A percentile compares a stretch with the other conserved stretches of the same genome.
These are phyloP conservation scores for Pandemis cinnamomeana DNA, from an alignment of 2,888 invertebrate species.

Conservation along the genomic window DNA sequence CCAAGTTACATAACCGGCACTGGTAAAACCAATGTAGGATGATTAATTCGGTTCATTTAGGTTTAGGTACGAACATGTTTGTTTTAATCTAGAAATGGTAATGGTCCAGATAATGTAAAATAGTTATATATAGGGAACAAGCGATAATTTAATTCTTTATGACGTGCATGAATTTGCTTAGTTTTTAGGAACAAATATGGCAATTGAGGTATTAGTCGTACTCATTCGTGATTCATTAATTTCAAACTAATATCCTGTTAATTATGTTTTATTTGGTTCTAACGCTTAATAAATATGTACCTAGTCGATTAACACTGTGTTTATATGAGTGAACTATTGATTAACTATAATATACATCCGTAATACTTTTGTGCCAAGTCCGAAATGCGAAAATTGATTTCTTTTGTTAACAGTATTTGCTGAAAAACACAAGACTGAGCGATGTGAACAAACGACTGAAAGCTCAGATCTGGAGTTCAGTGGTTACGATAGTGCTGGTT, in stretches of 20 bases:
- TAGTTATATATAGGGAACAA: no score
- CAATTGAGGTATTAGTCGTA: neutral
- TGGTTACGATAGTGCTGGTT: conserved; percentile 98
- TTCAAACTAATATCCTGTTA: neutral
- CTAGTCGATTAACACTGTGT: neutral
- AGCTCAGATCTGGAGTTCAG: conserved; percentile 98
- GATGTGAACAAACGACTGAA: conserved; percentile 94
- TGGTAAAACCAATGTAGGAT: no score
- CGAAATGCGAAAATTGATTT: neutral
- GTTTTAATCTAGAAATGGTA: no score
- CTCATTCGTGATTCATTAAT: neutral
- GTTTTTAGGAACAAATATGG: no score
- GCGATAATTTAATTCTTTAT: no score
- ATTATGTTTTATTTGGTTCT: neutral
- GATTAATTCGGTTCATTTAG: no score
- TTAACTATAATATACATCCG: neutral
- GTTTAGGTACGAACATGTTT: no score
- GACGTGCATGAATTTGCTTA: no score
- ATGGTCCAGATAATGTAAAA: no score
- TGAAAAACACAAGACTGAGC: conserved; percentile 89
- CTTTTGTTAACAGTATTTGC: conserved; percentile 88
- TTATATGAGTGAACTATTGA: neutral
- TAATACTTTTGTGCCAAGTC: no score
- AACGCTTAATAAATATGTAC: neutral
- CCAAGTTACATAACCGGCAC: no score